Evolutionary conservation across 2,113 vertebrate species (phyloP).

Genomic region (Ctenodactylus gundi): DNA sequence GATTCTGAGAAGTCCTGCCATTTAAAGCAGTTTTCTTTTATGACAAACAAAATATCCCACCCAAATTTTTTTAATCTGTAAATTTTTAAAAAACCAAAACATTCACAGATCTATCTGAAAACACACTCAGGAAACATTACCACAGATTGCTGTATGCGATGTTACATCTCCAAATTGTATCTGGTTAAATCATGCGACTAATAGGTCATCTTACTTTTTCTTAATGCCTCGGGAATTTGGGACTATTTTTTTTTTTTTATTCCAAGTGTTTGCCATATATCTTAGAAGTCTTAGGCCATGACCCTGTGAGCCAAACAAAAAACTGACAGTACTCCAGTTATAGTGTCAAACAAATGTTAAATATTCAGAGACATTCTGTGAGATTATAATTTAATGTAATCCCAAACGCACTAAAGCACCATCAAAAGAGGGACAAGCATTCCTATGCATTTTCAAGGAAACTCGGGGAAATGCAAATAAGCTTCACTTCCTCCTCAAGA

Average conservation of each 20-base stretch:
- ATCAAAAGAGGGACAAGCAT: constrained; percentile 78
- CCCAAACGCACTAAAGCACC: constrained; percentile 75
- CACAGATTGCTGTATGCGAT: neutral
- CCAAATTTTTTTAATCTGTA: neutral
- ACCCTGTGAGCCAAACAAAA: constrained; percentile 15
- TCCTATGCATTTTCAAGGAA: constrained; percentile 78
- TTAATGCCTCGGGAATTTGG: neutral
- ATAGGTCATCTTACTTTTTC: neutral
- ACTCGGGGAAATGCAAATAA: constrained; percentile 80
- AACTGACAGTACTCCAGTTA: neutral
- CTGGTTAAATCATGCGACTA: neutral
- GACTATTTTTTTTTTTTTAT: constrained; percentile 7
- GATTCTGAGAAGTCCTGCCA: neutral
- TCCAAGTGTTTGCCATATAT: neutral
- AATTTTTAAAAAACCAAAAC: neutral
- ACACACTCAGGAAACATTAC: neutral
- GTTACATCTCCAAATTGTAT: neutral
- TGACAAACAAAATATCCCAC: neutral
- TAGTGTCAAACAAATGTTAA: constrained; percentile 64
- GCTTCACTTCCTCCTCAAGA: constrained; percentile 83
- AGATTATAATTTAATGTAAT: constrained; percentile 73
- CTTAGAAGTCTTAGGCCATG: neutral
- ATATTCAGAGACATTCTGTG: constrained; percentile 74
- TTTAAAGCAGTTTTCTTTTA: neutral
- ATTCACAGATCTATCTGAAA: neutral